Conservation (phyloP, 2,888 invertebrate genomes). For the Zhengitettix transpicula region DNA sequence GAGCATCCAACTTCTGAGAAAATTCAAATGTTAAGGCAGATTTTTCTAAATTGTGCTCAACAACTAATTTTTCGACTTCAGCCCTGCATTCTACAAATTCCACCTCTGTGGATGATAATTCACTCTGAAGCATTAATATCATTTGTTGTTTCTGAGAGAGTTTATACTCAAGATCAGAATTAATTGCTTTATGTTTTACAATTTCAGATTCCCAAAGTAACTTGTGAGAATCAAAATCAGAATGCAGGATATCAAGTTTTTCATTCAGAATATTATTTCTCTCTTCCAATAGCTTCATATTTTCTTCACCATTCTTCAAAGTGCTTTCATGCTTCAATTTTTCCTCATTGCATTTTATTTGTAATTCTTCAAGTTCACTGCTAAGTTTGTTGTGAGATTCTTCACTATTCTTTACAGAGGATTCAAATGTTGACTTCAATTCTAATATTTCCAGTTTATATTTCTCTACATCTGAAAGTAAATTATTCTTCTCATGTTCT, state of each 20-base stretch:
- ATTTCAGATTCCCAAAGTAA: neutral
- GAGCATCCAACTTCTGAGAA: neutral
- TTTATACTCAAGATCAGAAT: constrained; percentile 5
- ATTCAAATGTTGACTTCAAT: too few relatives aligned
- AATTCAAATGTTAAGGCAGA: neutral
- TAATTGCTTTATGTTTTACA: neutral
- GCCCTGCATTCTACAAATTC: constrained; percentile 5
- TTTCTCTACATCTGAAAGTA: neutral
- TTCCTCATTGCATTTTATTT: neutral
- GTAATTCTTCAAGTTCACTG: too few relatives aligned
- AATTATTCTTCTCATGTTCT: neutral
- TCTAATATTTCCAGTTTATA: too few relatives aligned
- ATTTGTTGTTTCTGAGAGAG: constrained; percentile 6
- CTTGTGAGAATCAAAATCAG: neutral
- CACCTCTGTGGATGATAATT: constrained; percentile 5
- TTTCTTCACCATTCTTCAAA: neutral
- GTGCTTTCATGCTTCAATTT: neutral
- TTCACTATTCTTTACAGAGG: too few relatives aligned
- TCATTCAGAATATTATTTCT: neutral
- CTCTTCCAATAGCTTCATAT: neutral
- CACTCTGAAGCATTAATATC: constrained; percentile 8
- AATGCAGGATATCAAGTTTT: neutral
- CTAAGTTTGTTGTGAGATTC: too few relatives aligned
- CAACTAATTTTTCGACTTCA: constrained; percentile 1
- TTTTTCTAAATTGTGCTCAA: neutral